Conservation (phyloP, 2,888 invertebrate species). For the Platypus cylindrus region DNA sequence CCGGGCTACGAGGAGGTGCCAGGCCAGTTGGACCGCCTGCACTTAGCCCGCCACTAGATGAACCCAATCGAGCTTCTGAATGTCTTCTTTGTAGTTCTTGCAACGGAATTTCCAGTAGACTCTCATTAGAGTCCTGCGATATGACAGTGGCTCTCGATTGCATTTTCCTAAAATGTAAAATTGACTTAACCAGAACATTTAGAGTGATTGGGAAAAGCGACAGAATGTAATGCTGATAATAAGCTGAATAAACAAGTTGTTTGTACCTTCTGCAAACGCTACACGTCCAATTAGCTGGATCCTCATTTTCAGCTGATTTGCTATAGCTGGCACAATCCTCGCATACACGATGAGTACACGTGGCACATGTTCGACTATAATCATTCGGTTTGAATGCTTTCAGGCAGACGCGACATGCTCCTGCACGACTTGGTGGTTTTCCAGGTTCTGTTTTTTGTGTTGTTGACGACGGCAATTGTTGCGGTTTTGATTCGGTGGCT, state of each 20-base stretch:
- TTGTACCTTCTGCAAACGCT: slow-evolving; percentile 62
- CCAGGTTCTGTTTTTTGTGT: slow-evolving; percentile 46
- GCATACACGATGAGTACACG: slow-evolving; percentile 79
- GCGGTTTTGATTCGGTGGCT: slow-evolving; percentile 36
- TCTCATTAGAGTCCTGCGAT: slow-evolving; percentile 75
- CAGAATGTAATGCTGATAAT: no score
- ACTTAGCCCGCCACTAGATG: slow-evolving; percentile 40
- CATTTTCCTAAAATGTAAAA: no score
- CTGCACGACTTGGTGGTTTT: slow-evolving; percentile 63
- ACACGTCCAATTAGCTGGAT: slow-evolving; percentile 78
- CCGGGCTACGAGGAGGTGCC: slow-evolving; percentile 75
- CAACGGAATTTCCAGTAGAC: slow-evolving; percentile 66
- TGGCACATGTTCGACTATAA: slow-evolving; percentile 75
- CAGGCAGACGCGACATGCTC: slow-evolving; percentile 70
- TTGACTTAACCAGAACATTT: no score
- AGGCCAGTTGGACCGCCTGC: slow-evolving; percentile 46
- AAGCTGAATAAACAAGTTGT: no score
- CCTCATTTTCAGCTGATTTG: slow-evolving; percentile 70
- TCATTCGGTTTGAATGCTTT: slow-evolving; percentile 84
- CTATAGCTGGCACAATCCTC: slow-evolving; percentile 91
- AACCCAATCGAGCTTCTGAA: slow-evolving; percentile 59
- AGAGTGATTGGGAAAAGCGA: no score
- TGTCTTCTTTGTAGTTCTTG: slow-evolving; percentile 70
- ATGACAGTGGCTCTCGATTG: slow-evolving; percentile 60
- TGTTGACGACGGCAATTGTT: slow-evolving; percentile 28